Base-by-base conservation (phyloP, 2,888 invertebrate species). In the Mayetiola destructor region DNA sequence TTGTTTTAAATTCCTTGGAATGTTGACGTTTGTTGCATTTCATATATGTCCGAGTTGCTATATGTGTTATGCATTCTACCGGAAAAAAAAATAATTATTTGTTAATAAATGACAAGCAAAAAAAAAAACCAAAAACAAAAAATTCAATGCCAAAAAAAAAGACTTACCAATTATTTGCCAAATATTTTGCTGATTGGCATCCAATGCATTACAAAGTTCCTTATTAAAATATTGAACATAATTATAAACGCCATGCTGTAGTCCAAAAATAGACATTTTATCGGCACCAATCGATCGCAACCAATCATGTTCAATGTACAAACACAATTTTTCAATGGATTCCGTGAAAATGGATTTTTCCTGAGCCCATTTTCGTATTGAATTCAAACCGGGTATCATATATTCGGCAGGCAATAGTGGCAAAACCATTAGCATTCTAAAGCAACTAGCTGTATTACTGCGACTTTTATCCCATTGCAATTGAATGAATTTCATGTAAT, bases 231-330 rank as follows among this genome's bases (percentile, higher is more conserved):
- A 61, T 53, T 64, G 64, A 8, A 64, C 59, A 57, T 65, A 63
- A 59, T 64, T 65, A n/a, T 63, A 62, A 8, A 63, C 62, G 2
- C 63, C 61, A 27, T 64, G 60, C 18, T 63, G 61, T 9, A 64
- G 61, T 12, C 66, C 66, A 40, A 66, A 66, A n/a, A 66, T 64
- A 4, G 66, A 66, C 62, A 66, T 66, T 59, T 64, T 64, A n/a
- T 64, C 64, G 3, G 64, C 62, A 20, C 64, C 65, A n/a, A 64
- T 60, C 1, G 59, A 60, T 14, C 63, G 61, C 1, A 65, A 32
- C 65, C 65, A 65, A 29, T 55, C 59, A 12, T 63, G 56, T 54
- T 65, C 65, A n/a, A 64, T 60, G 55, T 64, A 63, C n/a, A 63
- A 59, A 35, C 64, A 63, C 23, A 65, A 58, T 27, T 37, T 16